Conservation (phyloP, 2,113 vertebrate species). For the Sander vitreus region DNA sequence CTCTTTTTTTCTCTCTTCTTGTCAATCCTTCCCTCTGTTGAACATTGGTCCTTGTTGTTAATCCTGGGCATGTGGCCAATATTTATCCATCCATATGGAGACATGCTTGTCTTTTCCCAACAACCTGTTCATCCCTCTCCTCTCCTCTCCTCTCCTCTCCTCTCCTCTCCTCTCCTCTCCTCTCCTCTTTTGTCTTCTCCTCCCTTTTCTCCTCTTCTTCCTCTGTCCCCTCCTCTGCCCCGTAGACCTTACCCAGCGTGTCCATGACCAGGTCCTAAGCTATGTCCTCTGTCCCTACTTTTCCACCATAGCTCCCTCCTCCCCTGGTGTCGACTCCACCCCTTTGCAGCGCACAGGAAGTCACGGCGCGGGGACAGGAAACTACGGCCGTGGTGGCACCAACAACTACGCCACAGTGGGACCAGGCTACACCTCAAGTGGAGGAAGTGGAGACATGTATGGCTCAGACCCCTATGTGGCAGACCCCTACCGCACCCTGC, state of each 20-base stretch:
- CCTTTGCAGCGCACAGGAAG: slow-evolving; percentile 99
- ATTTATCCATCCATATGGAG: slow-evolving; percentile 46
- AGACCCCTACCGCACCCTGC: slow-evolving; percentile 97
- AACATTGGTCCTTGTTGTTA: slow-evolving; percentile 43
- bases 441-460: slow-evolving; percentile 71
- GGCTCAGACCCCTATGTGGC: slow-evolving; percentile 89
- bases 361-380: slow-evolving; percentile 89
- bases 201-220: neutral
- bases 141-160: neutral
- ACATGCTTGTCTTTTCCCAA: slow-evolving; percentile 42
- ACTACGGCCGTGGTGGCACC: slow-evolving; percentile 84
- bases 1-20: slow-evolving; percentile 24
- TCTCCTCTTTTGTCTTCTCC: neutral
- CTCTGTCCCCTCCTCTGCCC: slow-evolving; percentile 56
- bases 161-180: neutral
- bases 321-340: slow-evolving; percentile 99
- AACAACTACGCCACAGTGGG: slow-evolving; percentile 83
- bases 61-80: slow-evolving; percentile 57
- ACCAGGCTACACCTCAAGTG: slow-evolving; percentile 93
- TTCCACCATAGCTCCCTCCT: slow-evolving; percentile 98
- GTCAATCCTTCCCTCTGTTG: slow-evolving; percentile 36
- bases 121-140: slow-evolving; percentile 39
- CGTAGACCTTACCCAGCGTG: slow-evolving; percentile 92
- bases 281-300: slow-evolving; percentile 99
- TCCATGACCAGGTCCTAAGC: slow-evolving; percentile 97